phyloP scores from a whole-genome alignment of 2,797 vertebrate species.

The Alectoris magna region DNA sequence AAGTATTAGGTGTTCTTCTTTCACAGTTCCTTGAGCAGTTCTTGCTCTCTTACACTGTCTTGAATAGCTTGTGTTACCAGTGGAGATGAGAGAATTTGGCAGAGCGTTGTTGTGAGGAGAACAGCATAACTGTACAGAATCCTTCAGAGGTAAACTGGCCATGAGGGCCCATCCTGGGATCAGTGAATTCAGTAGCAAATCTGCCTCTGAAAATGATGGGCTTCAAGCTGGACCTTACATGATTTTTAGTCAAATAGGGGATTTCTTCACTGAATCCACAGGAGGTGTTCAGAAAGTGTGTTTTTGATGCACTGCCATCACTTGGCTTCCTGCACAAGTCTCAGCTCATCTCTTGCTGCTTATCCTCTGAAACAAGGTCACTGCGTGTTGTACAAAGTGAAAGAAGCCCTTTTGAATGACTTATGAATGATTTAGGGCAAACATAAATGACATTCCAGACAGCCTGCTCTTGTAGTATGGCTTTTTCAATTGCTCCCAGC shows the following conservation, averaged over 20 bases:
- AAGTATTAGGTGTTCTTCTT: background rate
- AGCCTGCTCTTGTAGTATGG: background rate
- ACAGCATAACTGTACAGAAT: background rate
- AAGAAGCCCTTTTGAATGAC: background rate
- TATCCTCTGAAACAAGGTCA: background rate
- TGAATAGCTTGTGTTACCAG: background rate
- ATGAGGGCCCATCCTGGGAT: background rate
- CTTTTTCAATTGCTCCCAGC: background rate
- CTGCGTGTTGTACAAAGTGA: background rate
- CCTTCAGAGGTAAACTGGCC: background rate
- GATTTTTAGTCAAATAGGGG: background rate
- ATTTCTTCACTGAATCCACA: background rate
- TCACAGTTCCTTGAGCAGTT: background rate
- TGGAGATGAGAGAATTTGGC: background rate
- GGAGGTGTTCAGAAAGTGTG: background rate
- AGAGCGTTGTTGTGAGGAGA: background rate
- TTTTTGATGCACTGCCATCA: background rate
- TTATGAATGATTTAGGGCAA: background rate
- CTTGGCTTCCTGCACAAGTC: background rate
- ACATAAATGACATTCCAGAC: background rate
- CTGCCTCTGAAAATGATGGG: background rate
- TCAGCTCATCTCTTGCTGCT: background rate
- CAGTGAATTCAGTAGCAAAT: background rate
- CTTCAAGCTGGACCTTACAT: background rate
- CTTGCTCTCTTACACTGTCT: rapidly evolving